Conservation (phyloP, 2,797 vertebrate species). For the Pitangus sulphuratus region DNA sequence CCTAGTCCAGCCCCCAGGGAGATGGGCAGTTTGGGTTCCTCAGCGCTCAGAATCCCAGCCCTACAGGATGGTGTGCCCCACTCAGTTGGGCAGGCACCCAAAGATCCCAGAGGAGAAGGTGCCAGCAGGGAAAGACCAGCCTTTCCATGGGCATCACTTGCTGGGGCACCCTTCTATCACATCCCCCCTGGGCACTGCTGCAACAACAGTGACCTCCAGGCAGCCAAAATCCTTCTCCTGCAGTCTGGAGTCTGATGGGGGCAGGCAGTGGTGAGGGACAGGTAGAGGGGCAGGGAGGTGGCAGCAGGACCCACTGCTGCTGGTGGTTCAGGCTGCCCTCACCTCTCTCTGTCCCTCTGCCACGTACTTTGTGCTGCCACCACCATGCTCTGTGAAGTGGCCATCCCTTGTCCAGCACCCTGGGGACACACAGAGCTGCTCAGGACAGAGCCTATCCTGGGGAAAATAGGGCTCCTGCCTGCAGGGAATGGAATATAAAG, state of each 20-base stretch:
- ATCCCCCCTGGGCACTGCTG: rapidly evolving
- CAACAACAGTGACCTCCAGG: rapidly evolving
- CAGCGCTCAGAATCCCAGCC: neutral
- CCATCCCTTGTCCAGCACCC: rapidly evolving
- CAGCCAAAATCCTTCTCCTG: neutral
- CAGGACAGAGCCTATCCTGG: neutral
- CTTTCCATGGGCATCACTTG: rapidly evolving
- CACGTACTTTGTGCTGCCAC: rapidly evolving
- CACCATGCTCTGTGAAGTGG: rapidly evolving
- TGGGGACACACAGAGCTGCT: rapidly evolving
- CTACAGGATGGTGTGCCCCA: rapidly evolving
- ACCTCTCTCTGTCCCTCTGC: rapidly evolving
- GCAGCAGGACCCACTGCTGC: neutral
- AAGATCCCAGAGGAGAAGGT: neutral
- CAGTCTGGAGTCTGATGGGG: rapidly evolving
- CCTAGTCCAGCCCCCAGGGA: neutral
- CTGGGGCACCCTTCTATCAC: neutral
- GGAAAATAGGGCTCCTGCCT: rapidly evolving
- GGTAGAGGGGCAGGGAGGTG: neutral
- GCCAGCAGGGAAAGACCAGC: neutral
- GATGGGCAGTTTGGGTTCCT: neutral
- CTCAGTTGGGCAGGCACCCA: too few species aligned
- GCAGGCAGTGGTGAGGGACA: neutral
- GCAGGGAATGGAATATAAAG: rapidly evolving
- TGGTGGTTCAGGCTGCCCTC: neutral